Base-by-base conservation (phyloP, 92 coral and sea anemone genomes). In the Porites lobata region DNA sequence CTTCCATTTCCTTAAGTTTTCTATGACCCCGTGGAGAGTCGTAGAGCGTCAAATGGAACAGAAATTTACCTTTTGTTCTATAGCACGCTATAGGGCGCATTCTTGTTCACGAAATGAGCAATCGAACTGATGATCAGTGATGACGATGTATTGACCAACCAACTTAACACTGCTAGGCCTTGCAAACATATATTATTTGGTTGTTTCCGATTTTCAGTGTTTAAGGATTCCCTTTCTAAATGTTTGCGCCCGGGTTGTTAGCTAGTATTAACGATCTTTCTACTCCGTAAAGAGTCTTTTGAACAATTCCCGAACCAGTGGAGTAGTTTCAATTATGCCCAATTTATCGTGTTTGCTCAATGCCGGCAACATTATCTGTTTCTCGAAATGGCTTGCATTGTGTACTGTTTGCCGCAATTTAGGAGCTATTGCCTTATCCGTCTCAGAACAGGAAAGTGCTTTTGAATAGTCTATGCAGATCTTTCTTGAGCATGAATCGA, bases 201-300 rank as follows among this genome's bases (percentile, higher is more conserved):
- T 86, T 93, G 94, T 93, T 95, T 95, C 92, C 96, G 85, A 91
- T 84, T 70, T 66, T 86, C 94, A 90, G 92, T 93, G 98, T 95
- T 95, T 88, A 89, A 93, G 93, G 86, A 82, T 92, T 88, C 94
- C 72, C 50, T 72, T 86, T 93, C 83, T 91, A 91, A 93, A 95
- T 95, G 98, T 95, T 95, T 95, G 91, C 94, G 84, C 78, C 73
- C 69, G 2, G 78, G 79, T 12, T 50, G 53, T 61, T 73, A 65
- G 79, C 83, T 50, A 92, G 84, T 76, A 89, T 83, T 92, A 90
- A 88, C 76, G 81, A 84, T 72, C 86, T 72, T 87, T 92, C 82
- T 80, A 73, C 69, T 65, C 77, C 84, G 87, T 85, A 95, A 85
- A 91, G 96, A 92, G 92, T 92, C 90, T 63, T 84, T 85, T 78